Base-by-base conservation (phyloP, 2,888 invertebrate genomes). In the Meloe dianella region DNA sequence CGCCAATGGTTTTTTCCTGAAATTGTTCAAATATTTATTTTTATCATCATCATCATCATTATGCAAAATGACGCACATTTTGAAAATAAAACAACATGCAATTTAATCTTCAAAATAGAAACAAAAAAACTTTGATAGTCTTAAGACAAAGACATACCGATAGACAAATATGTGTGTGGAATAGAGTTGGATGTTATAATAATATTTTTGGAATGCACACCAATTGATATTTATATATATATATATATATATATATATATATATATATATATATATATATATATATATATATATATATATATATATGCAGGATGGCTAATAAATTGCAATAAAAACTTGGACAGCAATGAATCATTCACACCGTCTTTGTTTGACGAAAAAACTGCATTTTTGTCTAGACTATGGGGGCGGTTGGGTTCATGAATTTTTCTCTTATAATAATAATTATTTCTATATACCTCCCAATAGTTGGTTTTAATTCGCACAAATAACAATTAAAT, bases 261-360 rank as follows among this genome's bases (percentile, higher is more conserved):
- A 72, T 71, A 74, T 71, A 75, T 74, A 72, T 75, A 72, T 71
- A 74, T 71, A 75, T 74, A 72, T 75, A 72, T 71, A 74, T 71
- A 75, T 74, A 72, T 75, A 72, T 71, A 74, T 71, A 75, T 74
- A 72, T 75, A 72, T 71, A 74, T 71, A 75, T 74, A 72, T 71
- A 74, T 71, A 75, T 74, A 72, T 75, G 74, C 72, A 73, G 17
- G 73, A 73, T 72, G 76, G n/a, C n/a, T 76, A 72, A 77, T 77
- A 78, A 77, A 78, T 78, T 73, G 77, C 75, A 76, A 77, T 75
- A 77, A 77, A 78, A 76, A 75, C 71, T 74, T 74, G 75, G n/a
- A n/a, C 72, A 64, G 75, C 75, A 73, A 77, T 78, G 78, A 78
- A 79, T 78, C 78, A 78, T 74, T 3, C 4, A 76, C 77, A 68